A percentile compares a stretch with the other conserved stretches of the same genome.
These are phyloP conservation scores for Scomberomorus guttatus DNA, from an alignment of 2,797 vertebrate species.

Conservation along the genomic window DNA sequence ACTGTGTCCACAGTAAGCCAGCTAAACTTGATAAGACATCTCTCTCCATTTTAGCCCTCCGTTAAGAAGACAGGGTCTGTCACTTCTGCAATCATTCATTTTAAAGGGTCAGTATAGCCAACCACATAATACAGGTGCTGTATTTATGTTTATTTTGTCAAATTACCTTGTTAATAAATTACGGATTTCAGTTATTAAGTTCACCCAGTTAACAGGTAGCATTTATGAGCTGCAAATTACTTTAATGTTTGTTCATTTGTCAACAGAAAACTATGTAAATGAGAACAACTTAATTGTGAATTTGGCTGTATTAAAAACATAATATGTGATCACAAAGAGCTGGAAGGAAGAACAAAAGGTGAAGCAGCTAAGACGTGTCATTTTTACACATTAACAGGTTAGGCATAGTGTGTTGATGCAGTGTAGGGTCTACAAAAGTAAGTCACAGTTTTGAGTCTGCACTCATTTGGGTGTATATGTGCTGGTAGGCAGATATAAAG, in stretches of 20 bases:
- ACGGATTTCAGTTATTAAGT: not conserved
- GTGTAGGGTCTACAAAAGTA: not conserved
- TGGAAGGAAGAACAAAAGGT: not conserved
- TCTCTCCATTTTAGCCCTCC: not conserved
- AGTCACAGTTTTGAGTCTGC: not conserved
- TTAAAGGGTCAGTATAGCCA: not conserved
- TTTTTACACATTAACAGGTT: not conserved
- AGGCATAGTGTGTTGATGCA: not conserved
- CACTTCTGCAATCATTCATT: not conserved
- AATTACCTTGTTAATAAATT: not conserved
- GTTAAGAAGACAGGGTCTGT: not conserved
- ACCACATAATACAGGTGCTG: not conserved
- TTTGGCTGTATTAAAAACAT: not conserved
- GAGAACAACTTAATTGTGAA: not conserved
- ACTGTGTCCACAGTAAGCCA: not conserved
- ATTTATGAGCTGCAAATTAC: not conserved
- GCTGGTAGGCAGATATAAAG: slow-evolving; percentile 8
- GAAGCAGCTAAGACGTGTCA: not conserved
- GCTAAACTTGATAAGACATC: not conserved
- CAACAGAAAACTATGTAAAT: not conserved
- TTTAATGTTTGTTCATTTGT: not conserved
- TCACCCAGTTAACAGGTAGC: slow-evolving; percentile 1
- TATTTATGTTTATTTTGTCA: not conserved
- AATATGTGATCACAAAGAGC: not conserved
- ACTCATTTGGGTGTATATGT: not conserved